A percentile compares a stretch with the other conserved stretches of the same genome.
Evolutionary conservation across 2,888 invertebrate genomes (phyloP).

Genomic region (Parnassius orleans): DNA sequence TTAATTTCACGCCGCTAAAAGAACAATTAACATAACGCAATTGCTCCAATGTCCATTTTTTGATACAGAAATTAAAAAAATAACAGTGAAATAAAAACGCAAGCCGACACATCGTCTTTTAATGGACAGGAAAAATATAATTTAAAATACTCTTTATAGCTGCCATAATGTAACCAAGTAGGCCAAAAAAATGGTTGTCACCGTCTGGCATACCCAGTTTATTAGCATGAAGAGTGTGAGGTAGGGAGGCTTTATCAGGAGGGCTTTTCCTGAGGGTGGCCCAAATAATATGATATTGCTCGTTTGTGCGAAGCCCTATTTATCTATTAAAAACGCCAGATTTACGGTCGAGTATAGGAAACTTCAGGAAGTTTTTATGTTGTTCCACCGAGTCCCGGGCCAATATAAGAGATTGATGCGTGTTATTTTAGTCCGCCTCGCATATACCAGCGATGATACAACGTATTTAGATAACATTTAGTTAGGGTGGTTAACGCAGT

Average conservation of each 20-base stretch:
- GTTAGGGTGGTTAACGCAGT: slow-evolving; percentile 31
- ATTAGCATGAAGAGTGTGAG: slow-evolving; percentile 80
- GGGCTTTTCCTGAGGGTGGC: slow-evolving; percentile 80
- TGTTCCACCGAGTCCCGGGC: slow-evolving; percentile 63
- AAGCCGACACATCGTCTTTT: slow-evolving; percentile 59
- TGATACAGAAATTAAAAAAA: slow-evolving; percentile 48
- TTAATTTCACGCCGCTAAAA: slow-evolving; percentile 19
- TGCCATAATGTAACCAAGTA: slow-evolving; percentile 78
- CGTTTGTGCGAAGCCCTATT: slow-evolving; percentile 80
- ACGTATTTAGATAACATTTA: slow-evolving; percentile 33
- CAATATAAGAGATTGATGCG: slow-evolving; percentile 75
- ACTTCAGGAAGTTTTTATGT: slow-evolving; percentile 76
- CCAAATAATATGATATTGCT: slow-evolving; percentile 81
- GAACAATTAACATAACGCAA: background rate
- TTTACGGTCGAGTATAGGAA: slow-evolving; percentile 74
- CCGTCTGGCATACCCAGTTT: slow-evolving; percentile 74
- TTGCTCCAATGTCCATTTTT: slow-evolving; percentile 23
- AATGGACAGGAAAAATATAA: slow-evolving; percentile 78
- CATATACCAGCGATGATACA: slow-evolving; percentile 41
- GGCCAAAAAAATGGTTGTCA: slow-evolving; percentile 80
- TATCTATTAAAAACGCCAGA: slow-evolving; percentile 80
- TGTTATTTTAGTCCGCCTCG: slow-evolving; percentile 58
- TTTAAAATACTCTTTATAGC: slow-evolving; percentile 80
- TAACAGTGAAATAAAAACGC: slow-evolving; percentile 37
- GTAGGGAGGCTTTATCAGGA: slow-evolving; percentile 77